Conservation (phyloP, 2,797 vertebrate genomes). For the Chrysolophus pictus region DNA sequence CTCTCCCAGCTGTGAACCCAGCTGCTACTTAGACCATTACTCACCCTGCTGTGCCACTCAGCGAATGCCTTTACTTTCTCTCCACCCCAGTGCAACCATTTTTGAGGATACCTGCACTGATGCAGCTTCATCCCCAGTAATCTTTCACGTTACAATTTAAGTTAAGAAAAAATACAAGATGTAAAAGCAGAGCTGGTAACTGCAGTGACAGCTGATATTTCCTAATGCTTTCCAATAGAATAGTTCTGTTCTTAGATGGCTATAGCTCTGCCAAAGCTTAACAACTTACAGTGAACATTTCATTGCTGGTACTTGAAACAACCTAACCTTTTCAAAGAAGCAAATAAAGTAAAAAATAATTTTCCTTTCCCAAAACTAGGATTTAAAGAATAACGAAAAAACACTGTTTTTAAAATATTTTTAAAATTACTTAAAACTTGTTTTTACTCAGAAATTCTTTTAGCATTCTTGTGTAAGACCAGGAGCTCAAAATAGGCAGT, state of each 20-base stretch:
- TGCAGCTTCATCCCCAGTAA: not conserved
- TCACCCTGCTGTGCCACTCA: not conserved
- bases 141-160: not conserved
- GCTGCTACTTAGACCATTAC: not conserved
- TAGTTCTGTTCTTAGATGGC: not conserved
- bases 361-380: not conserved
- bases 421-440: not conserved
- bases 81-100: not conserved
- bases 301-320: constrained; percentile 38
- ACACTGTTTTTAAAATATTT: not conserved
- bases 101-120: not conserved
- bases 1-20: not conserved
- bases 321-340: constrained; percentile 25
- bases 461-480: not conserved
- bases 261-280: constrained; percentile 5
- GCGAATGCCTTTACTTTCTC: not conserved
- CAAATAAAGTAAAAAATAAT: not conserved
- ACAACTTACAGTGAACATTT: constrained; percentile 21
- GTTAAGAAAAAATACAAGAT: not conserved
- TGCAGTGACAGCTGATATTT: constrained; percentile 51
- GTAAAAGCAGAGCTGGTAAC: constrained; percentile 31
- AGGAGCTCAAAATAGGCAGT: not conserved
- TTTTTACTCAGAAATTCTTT: not conserved
- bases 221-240: constrained; percentile 4
- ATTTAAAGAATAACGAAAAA: not conserved